These are phyloP conservation scores for Agrilus planipennis DNA, from an alignment of 1,140 invertebrate species.

Conservation along the genomic window DNA sequence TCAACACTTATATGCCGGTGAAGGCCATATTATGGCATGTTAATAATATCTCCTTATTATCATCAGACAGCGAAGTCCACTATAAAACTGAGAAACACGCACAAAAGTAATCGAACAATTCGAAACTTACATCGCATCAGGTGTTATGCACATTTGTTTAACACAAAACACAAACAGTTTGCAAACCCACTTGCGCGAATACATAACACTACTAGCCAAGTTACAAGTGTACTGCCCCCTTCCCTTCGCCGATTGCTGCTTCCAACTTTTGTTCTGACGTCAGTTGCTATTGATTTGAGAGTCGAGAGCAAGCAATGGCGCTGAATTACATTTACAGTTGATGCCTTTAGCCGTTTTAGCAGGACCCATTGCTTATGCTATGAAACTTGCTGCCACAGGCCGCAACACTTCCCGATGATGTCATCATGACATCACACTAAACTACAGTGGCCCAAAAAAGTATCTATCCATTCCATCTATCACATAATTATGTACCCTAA, in stretches of 20 bases:
- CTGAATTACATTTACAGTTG: no score
- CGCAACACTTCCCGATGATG: conserved; percentile 32
- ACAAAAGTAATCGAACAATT: conserved; percentile 13
- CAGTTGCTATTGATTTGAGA: conserved; percentile 30
- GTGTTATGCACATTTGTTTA: conserved; percentile 22
- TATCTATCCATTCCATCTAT: no score
- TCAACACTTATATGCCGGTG: conserved; percentile 33
- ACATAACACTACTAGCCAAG: conserved; percentile 34
- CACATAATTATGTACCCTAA: no score
- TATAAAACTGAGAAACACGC: conserved; percentile 4
- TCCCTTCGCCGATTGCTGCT: conserved; percentile 27
- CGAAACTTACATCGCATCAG: conserved; percentile 25
- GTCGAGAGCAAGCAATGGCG: conserved; percentile 25
- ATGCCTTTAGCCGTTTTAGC: no score
- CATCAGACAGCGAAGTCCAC: conserved; percentile 1
- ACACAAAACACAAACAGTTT: conserved; percentile 30
- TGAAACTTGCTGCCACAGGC: no score
- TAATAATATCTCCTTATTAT: conserved; percentile 18
- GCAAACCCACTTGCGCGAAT: conserved; percentile 31
- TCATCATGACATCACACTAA: conserved; percentile 33
- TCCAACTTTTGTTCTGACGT: conserved; percentile 28
- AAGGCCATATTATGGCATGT: conserved; percentile 30
- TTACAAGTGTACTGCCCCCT: conserved; percentile 33
- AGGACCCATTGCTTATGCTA: no score
- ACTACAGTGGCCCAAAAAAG: conserved; percentile 25